Evolutionary conservation across 2,888 invertebrate genomes (phyloP).

Genomic region (Oscheius sp.): DNA sequence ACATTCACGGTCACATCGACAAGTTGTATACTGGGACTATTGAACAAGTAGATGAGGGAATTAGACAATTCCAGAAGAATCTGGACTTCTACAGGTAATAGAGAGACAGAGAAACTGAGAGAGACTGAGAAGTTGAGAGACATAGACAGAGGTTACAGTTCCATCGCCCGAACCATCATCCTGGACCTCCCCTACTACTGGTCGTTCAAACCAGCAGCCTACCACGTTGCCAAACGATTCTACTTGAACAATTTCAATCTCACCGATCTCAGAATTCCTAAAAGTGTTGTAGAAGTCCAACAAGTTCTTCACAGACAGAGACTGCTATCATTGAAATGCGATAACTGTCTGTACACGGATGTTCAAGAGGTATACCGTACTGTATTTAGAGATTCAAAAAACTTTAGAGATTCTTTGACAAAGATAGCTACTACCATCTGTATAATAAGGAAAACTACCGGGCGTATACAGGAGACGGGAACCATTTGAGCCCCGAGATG

Average conservation of each 20-base stretch:
- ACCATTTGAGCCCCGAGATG: constrained; percentile 8
- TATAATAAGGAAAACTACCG: constrained; percentile 10
- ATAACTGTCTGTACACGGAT: constrained; percentile 1
- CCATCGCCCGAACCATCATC: background rate
- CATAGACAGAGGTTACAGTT: background rate
- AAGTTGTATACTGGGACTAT: background rate
- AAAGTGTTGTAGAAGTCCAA: constrained; percentile 2
- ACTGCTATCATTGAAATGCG: constrained; percentile 15
- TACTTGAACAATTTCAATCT: background rate
- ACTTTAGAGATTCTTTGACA: background rate
- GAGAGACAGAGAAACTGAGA: background rate
- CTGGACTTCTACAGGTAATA: constrained; percentile 11
- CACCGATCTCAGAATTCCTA: constrained; percentile 1
- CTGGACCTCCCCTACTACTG: constrained; percentile 17
- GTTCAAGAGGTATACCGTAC: constrained; percentile 1
- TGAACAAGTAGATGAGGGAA: background rate
- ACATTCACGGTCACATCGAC: constrained; percentile 2
- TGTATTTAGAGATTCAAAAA: background rate
- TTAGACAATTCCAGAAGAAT: background rate
- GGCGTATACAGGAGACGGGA: constrained; percentile 7
- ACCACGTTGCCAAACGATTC: constrained; percentile 4
- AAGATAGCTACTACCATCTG: constrained; percentile 1
- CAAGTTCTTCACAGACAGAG: constrained; percentile 3
- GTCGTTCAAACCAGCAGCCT: background rate
- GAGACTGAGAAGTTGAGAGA: background rate